Percentiles rank a stretch among this genome's conserved stretches.
These are phyloP conservation scores for Cyaniris semiargus DNA, from an alignment of 2,888 invertebrate genomes.

Conservation along the genomic window DNA sequence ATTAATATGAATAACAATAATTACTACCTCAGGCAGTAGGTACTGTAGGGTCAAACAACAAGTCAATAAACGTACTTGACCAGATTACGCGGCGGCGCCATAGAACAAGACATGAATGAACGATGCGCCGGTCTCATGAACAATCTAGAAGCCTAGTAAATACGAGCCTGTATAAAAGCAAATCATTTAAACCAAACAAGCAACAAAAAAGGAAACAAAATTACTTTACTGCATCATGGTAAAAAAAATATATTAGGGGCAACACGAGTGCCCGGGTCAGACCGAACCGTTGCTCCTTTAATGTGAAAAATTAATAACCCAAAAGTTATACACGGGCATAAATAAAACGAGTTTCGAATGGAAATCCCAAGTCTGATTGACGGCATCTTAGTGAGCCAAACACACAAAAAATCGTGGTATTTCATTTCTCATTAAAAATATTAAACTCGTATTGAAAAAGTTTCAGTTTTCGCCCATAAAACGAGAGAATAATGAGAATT, in stretches of 20 bases:
- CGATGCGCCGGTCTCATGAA: conserved; percentile 9
- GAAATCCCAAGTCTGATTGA: conserved; percentile 5
- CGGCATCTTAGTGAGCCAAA: neutral
- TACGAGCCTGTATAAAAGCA: neutral
- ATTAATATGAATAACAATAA: neutral
- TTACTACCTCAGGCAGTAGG: neutral
- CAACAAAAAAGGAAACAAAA: neutral
- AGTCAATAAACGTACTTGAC: conserved; percentile 21
- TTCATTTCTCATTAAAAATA: neutral
- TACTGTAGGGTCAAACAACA: neutral
- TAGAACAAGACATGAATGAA: conserved; percentile 25
- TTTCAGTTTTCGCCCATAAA: neutral
- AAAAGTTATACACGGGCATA: neutral
- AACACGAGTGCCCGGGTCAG: neutral
- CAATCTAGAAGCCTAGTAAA: neutral
- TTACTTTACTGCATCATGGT: neutral
- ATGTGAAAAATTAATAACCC: neutral
- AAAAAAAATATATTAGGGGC: neutral
- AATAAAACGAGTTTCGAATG: conserved; percentile 26
- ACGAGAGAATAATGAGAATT: no score
- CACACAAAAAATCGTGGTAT: conserved; percentile 21
- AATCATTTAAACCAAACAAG: neutral
- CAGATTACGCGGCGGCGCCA: conserved; percentile 6
- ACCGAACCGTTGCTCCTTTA: conserved; percentile 11
- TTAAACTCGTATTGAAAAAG: neutral